Conservation (phyloP, 2,797 vertebrate genomes). For the Diglossa cyanea region DNA sequence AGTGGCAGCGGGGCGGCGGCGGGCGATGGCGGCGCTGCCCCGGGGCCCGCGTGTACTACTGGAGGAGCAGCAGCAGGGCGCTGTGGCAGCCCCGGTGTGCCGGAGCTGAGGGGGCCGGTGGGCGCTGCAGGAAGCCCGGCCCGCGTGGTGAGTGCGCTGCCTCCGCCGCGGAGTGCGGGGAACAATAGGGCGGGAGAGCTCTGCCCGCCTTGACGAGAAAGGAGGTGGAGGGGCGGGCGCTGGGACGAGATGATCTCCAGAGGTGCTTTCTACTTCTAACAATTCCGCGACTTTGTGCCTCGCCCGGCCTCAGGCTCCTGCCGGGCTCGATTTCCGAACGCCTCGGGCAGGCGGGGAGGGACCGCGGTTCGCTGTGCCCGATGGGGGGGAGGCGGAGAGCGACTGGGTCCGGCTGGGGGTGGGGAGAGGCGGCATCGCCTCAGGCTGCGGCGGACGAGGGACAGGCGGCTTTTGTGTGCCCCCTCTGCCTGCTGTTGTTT, state of each 20-base stretch:
- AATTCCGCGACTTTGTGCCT: background rate
- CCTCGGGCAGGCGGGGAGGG: background rate
- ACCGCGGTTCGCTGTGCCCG: background rate
- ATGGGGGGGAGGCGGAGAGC: background rate
- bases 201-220: background rate
- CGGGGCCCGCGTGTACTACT: background rate
- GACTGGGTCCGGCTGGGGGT: background rate
- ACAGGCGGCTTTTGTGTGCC: slow-evolving; percentile 5
- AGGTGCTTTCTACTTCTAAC: background rate
- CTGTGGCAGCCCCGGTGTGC: slow-evolving; percentile 37
- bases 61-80: background rate
- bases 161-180: background rate
- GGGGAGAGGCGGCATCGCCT: background rate
- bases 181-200: background rate
- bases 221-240: background rate
- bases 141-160: slow-evolving; percentile 66
- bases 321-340: background rate
- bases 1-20: slow-evolving; percentile 54
- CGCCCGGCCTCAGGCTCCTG: slow-evolving; percentile 58
- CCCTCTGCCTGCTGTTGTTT: background rate
- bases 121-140: slow-evolving; percentile 57
- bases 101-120: slow-evolving; percentile 73
- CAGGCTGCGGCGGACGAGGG: background rate
- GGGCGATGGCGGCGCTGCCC: slow-evolving; percentile 13
- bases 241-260: background rate